Evolutionary conservation across 1,140 invertebrate species (phyloP), one percentile per base, ranked within the genome.

Genomic region (Scaptomyza hsui): DNA sequence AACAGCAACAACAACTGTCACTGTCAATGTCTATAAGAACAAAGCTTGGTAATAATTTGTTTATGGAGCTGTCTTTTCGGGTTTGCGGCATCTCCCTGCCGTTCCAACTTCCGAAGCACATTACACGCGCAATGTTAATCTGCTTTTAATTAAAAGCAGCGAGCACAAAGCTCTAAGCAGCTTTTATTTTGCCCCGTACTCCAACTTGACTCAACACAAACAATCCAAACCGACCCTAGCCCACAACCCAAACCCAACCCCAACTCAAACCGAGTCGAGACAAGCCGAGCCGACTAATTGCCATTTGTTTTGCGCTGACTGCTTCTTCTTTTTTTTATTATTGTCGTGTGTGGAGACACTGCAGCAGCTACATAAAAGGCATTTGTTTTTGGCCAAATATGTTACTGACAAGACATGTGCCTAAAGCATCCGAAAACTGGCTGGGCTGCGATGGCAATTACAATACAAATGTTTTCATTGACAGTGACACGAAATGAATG

Each of bases 111-210:
- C 10, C 29, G 70, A 75, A 69, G 26, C 68, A 77, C 70, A 55
- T 73, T 77, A 67, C 81, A 82, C 81, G 78, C 81, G 71, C 82
- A 78, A 75, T 82, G 82, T 63, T 88, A 88, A 88, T 88, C 82
- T 88, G 63, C 78, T 88, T 88, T 88, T 88, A 88, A 88, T 88
- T 88, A 89, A 88, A 88, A 72, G 59, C 74, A 82, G 69, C 64
- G 57, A 62, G 67, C 71, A 63, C 71, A 60, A 48, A 41, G 60
- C 67, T 71, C 75, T 88, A 86, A 81, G 82, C 78, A 73, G 82
- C 78, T 88, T 88, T 77, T 41, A 55, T 37, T 24, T 37, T n/a
- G 6, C 47, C 56, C 35, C 12, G 12, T 15, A 16, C 15, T 10
- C 9, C 3, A 6, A 2, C 32, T 12, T 19, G 12, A 10, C 7